Evolutionary conservation across 2,888 invertebrate species (phyloP).

Genomic region (Platynereis dumerilii): DNA sequence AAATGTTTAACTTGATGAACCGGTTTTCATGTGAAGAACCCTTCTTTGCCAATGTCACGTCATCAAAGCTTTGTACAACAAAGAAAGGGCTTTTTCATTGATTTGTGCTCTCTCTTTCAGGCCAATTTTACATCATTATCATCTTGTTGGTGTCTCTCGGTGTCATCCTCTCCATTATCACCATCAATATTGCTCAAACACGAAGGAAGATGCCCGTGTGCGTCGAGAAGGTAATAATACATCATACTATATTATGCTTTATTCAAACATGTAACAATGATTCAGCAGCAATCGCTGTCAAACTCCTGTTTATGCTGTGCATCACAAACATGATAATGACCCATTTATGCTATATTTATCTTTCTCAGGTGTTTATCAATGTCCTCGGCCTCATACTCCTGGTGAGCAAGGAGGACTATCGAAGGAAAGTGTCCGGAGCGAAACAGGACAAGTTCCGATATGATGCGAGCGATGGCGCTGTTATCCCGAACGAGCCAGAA

Average conservation of each 20-base stretch:
- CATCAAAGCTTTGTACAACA: too few species aligned
- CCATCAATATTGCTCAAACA: slow-evolving; percentile 16
- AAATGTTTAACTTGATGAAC: too few species aligned
- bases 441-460: neutral
- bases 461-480: neutral
- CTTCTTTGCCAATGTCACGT: too few species aligned
- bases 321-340: too few species aligned
- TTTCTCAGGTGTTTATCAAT: slow-evolving; percentile 5
- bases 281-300: too few species aligned
- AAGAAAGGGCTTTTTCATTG: too few species aligned
- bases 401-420: neutral
- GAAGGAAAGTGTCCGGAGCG: too few species aligned
- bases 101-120: slow-evolving; percentile 7
- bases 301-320: too few species aligned
- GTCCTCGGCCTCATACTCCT: neutral
- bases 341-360: too few species aligned
- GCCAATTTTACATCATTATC: slow-evolving; percentile 15
- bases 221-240: slow-evolving; percentile 13
- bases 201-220: neutral
- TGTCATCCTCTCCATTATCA: slow-evolving; percentile 17
- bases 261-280: too few species aligned
- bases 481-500: neutral
- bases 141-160: slow-evolving; percentile 18
- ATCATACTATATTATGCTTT: too few species aligned
- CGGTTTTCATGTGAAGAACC: too few species aligned